A percentile compares a stretch with the other conserved stretches of the same genome.
Evolutionary conservation across 2,113 vertebrate genomes (phyloP).

Genomic region (Poecile atricapillus): DNA sequence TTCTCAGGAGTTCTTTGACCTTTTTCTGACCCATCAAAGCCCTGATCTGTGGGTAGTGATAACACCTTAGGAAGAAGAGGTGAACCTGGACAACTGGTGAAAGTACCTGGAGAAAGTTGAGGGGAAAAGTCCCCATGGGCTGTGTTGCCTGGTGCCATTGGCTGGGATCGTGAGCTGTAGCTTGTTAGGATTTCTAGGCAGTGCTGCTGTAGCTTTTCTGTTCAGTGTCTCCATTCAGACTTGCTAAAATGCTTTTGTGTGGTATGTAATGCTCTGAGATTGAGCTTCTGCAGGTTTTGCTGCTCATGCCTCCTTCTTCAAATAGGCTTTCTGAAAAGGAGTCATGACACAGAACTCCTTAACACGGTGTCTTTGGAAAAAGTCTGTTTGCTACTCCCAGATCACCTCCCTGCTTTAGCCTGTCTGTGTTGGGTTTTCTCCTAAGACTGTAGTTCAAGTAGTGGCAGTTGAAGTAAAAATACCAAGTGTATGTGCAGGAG

Average conservation of each 20-base stretch:
- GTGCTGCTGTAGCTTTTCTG: background rate
- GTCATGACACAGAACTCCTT: background rate
- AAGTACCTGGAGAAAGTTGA: background rate
- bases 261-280: background rate
- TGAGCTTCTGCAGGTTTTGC: slow-evolving; percentile 8
- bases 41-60: background rate
- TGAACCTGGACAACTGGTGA: background rate
- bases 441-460: background rate
- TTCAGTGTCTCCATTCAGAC: background rate
- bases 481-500: background rate
- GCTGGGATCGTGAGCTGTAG: background rate
- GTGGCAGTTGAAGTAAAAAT: background rate
- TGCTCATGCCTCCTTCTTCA: background rate
- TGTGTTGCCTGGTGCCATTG: background rate
- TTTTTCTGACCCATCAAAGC: background rate
- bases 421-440: background rate
- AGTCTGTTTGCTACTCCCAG: background rate
- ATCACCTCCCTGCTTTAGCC: background rate
- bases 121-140: background rate
- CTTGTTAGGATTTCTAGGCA: background rate
- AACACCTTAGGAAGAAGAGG: background rate
- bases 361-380: background rate
- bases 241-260: background rate
- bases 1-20: background rate
- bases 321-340: background rate